phyloP scores from a whole-genome alignment of 2,888 invertebrate species.

The Hypsopygia costalis region DNA sequence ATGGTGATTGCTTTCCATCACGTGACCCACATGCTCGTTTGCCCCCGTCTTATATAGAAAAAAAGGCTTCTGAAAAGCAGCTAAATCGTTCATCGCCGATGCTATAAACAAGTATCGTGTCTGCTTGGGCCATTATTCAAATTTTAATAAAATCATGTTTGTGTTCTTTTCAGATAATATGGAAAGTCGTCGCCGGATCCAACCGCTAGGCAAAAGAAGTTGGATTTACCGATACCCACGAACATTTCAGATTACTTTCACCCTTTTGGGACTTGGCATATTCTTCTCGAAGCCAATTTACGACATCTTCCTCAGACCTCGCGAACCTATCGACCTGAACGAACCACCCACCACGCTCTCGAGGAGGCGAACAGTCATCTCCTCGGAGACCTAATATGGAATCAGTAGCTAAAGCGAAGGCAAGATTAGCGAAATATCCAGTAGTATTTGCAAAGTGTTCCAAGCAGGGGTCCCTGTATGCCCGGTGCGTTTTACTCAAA shows the following conservation, averaged over 20 bases:
- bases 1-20: too few relatives aligned
- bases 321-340: conserved; percentile 36
- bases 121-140: too few relatives aligned
- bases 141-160: too few relatives aligned
- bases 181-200: conserved; percentile 57
- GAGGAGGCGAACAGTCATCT: conserved; percentile 9
- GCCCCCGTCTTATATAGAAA: too few relatives aligned
- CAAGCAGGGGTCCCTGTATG: conserved; percentile 85
- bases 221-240: conserved; percentile 83
- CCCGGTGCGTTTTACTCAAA: conserved; percentile 88
- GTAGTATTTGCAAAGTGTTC: conserved; percentile 86
- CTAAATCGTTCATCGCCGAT: too few relatives aligned
- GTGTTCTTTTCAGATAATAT: conserved; percentile 28
- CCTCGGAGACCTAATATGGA: conserved; percentile 81
- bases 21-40: too few relatives aligned
- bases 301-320: conserved; percentile 78
- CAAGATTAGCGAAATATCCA: conserved; percentile 88
- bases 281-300: conserved; percentile 88
- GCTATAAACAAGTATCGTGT: too few relatives aligned
- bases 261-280: conserved; percentile 71
- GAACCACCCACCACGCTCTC: conserved; percentile 50
- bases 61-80: too few relatives aligned
- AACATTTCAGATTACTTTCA: conserved; percentile 76
- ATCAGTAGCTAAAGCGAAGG: conserved; percentile 87
- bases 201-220: conserved; percentile 76